A percentile compares a stretch with the other conserved stretches of the same genome.
Conservation (phyloP, 1,140 invertebrate species). For the Drosophila sechellia region DNA sequence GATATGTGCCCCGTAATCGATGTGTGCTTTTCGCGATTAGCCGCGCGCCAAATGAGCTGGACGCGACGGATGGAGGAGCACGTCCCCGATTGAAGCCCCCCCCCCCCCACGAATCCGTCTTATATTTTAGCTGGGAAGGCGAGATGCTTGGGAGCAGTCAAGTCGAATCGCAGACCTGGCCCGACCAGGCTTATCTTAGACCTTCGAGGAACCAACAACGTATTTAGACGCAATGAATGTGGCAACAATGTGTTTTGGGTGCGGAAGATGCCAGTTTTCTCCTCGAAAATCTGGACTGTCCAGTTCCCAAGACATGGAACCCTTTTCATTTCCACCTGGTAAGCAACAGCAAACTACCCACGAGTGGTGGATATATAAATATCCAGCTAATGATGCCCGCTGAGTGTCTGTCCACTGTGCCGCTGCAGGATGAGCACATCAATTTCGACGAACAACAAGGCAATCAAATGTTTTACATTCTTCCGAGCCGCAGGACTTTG, state of each 20-base stretch:
- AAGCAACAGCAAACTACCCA: conserved; percentile 28
- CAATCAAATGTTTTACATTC: conserved; percentile 13
- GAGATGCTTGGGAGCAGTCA: neutral
- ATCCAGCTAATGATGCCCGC: no score
- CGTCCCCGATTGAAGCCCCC: conserved; percentile 13
- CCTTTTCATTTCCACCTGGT: neutral
- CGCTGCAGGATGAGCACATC: conserved; percentile 3
- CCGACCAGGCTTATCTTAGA: no score
- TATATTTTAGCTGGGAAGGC: neutral
- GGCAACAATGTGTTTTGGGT: no score
- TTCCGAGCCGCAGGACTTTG: conserved; percentile 53
- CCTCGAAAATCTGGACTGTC: no score
- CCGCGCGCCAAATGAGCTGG: conserved; percentile 64
- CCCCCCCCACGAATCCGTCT: neutral
- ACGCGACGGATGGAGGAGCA: neutral
- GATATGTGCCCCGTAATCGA: conserved; percentile 53
- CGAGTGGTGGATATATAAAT: conserved; percentile 6
- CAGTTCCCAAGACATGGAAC: neutral
- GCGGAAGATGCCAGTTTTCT: no score
- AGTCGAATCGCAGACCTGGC: no score
- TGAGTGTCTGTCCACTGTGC: no score
- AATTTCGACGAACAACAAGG: no score
- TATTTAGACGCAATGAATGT: no score
- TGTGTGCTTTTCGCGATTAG: conserved; percentile 74
- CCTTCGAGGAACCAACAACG: no score